Percentiles rank a stretch among this genome's conserved stretches.
phyloP scores from a whole-genome alignment of 35 echinoderm and acorn worm species.

The Apostichopus japonicus region DNA sequence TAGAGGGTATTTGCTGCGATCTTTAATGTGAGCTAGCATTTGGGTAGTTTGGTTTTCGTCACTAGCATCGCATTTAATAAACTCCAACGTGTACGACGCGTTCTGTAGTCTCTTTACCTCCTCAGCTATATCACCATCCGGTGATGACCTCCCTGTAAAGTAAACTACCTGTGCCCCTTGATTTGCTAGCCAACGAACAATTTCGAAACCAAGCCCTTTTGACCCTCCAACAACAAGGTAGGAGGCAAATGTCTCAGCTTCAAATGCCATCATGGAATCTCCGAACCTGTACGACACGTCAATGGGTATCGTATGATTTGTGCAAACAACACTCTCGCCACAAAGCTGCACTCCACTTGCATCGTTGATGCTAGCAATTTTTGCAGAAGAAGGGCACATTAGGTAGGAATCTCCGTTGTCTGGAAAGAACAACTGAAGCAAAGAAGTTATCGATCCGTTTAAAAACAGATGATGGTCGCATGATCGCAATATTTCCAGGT shows the following conservation, averaged over 20 bases:
- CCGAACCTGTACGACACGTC: background rate
- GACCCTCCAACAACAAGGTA: slow-evolving; percentile 80
- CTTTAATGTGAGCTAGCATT: too few relatives aligned
- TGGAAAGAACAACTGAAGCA: background rate
- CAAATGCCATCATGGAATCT: background rate
- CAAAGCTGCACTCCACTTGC: background rate
- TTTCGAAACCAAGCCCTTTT: slow-evolving; percentile 68
- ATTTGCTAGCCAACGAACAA: slow-evolving; percentile 59
- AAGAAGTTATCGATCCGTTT: background rate
- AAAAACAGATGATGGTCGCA: background rate
- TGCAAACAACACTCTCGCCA: too few relatives aligned
- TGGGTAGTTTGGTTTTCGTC: too few relatives aligned
- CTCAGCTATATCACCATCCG: too few relatives aligned
- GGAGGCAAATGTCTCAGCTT: background rate
- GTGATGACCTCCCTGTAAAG: slow-evolving; percentile 35
- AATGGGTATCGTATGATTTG: background rate
- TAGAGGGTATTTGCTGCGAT: background rate
- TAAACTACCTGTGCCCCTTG: slow-evolving; percentile 54
- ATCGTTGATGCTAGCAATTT: background rate
- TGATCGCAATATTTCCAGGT: background rate
- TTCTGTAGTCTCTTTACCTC: too few relatives aligned
- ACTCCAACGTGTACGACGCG: too few relatives aligned
- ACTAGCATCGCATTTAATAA: too few relatives aligned
- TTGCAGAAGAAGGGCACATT: background rate
- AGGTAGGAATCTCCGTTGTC: background rate